Evolutionary conservation across 2,888 invertebrate species (phyloP).

Genomic region (Trisateles emortualis): DNA sequence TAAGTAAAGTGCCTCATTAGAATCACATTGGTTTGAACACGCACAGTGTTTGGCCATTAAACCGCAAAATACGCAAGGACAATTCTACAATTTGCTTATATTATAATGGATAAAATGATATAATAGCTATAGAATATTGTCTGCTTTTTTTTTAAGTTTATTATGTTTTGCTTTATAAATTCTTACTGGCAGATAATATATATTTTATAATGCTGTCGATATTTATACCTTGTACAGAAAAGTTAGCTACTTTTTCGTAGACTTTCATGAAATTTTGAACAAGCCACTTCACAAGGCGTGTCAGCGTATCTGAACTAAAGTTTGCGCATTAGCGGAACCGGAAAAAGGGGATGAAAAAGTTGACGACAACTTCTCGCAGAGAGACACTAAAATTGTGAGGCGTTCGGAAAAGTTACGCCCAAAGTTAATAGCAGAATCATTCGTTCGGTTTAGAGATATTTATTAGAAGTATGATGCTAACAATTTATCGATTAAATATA

Average conservation of each 20-base stretch:
- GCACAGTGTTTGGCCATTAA: too few species aligned
- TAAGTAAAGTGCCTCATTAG: too few species aligned
- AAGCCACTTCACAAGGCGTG: constrained; percentile 53
- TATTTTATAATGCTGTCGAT: constrained; percentile 21
- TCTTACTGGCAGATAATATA: constrained; percentile 11
- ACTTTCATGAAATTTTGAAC: constrained; percentile 63
- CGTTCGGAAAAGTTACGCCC: constrained; percentile 48
- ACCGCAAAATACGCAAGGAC: too few species aligned
- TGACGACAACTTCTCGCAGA: constrained; percentile 57
- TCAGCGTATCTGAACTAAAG: constrained; percentile 60
- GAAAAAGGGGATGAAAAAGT: constrained; percentile 77
- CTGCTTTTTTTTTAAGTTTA: neutral
- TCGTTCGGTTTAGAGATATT: constrained; percentile 35
- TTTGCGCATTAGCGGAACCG: constrained; percentile 72
- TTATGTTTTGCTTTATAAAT: neutral
- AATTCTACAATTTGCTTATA: too few species aligned
- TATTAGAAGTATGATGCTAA: neutral
- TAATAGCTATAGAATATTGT: too few species aligned
- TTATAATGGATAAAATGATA: too few species aligned
- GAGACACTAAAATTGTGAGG: constrained; percentile 58
- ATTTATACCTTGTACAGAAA: constrained; percentile 31
- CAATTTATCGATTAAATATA: neutral
- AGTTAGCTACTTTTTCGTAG: constrained; percentile 50
- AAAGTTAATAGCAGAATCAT: constrained; percentile 53
- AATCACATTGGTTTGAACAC: too few species aligned